Percentiles rank a stretch among this genome's conserved stretches.
These are phyloP conservation scores for Troides oblongomaculatus DNA, from an alignment of 2,888 invertebrate genomes.

Conservation along the genomic window DNA sequence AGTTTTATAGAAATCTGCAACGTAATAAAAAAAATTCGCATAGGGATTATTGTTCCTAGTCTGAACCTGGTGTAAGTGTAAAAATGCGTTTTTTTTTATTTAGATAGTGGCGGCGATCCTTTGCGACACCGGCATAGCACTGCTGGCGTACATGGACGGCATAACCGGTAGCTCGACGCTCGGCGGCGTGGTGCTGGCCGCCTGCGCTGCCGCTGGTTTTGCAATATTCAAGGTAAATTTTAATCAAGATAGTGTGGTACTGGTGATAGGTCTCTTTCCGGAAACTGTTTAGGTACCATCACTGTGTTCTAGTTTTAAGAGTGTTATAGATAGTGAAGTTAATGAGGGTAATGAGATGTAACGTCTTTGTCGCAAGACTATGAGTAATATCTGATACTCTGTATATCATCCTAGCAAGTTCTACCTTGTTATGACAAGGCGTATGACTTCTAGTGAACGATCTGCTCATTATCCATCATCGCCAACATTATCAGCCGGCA, in stretches of 20 bases:
- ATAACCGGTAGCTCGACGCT: conserved; percentile 93
- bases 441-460: too few species aligned
- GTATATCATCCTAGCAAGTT: too few species aligned
- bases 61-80: too few species aligned
- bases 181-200: conserved; percentile 93
- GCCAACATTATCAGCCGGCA: too few species aligned
- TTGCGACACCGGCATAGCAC: conserved; percentile 95
- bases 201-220: conserved; percentile 94
- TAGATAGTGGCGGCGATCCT: conserved; percentile 97
- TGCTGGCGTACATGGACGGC: conserved; percentile 97
- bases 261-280: not conserved
- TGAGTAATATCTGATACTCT: too few species aligned
- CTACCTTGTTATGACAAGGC: too few species aligned
- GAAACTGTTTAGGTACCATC: not conserved
- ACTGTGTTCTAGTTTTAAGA: not conserved
- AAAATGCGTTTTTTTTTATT: not conserved
- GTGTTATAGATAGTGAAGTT: not conserved
- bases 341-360: too few species aligned
- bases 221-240: conserved; percentile 93
- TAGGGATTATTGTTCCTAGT: too few species aligned
- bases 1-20: too few species aligned
- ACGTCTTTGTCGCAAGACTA: too few species aligned
- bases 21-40: too few species aligned
- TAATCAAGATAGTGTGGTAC: not conserved
- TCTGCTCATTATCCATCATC: too few species aligned